These are phyloP conservation scores for Lampropteryx suffumata DNA, from an alignment of 2,888 invertebrate genomes.

Conservation along the genomic window DNA sequence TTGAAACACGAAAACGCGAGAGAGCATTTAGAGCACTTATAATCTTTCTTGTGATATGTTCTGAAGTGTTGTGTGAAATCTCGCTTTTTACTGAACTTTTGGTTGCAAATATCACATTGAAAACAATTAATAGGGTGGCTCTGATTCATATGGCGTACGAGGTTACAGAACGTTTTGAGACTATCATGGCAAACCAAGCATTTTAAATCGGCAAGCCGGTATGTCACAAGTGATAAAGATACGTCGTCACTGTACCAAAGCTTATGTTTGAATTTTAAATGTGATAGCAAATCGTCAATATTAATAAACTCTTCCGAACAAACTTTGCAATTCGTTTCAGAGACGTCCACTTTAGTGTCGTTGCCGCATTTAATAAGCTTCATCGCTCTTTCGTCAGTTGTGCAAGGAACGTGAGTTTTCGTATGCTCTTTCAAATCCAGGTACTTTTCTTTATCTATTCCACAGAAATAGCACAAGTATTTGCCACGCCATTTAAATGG, in stretches of 20 bases:
- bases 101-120: constrained; percentile 51
- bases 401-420: constrained; percentile 53
- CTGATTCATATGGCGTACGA: constrained; percentile 62
- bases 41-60: constrained; percentile 50
- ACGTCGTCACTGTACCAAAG: constrained; percentile 51
- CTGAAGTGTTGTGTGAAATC: constrained; percentile 57
- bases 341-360: constrained; percentile 69
- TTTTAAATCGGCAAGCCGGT: constrained; percentile 57
- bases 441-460: constrained; percentile 49
- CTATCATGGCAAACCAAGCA: constrained; percentile 56
- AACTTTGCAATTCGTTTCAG: constrained; percentile 56
- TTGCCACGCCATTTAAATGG: constrained; percentile 72
- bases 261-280: constrained; percentile 56
- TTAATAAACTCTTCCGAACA: constrained; percentile 43
- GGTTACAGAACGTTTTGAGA: constrained; percentile 50
- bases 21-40: constrained; percentile 55
- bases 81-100: constrained; percentile 57
- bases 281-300: constrained; percentile 36
- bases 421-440: constrained; percentile 55
- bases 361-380: constrained; percentile 53
- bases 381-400: constrained; percentile 53
- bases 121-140: constrained; percentile 49
- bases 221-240: constrained; percentile 47
- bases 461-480: constrained; percentile 70
- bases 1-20: constrained; percentile 45